Conservation (phyloP, 2,113 vertebrate genomes). For the Trematomus loennbergii region DNA sequence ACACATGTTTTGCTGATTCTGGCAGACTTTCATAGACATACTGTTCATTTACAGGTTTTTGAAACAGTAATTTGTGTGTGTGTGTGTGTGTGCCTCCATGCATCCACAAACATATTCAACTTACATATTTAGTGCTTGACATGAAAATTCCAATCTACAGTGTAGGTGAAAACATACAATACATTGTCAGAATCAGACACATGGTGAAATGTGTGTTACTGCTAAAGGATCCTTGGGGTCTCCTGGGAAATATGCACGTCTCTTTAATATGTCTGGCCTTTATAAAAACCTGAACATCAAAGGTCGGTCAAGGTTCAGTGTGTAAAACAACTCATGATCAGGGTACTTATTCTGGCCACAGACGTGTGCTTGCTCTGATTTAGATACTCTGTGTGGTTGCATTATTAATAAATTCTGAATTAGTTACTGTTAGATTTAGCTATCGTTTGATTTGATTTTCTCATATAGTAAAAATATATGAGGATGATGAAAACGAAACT, state of each 20-base stretch:
- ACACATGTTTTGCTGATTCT: constrained; percentile 50
- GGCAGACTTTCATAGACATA: constrained; percentile 50
- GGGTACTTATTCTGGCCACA: constrained; percentile 11
- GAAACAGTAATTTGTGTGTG: background rate
- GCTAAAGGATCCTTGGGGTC: constrained; percentile 42
- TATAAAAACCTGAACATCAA: constrained; percentile 63
- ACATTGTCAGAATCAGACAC: constrained; percentile 12
- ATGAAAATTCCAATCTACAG: background rate
- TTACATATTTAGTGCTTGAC: background rate
- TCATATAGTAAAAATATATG: background rate
- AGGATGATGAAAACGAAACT: background rate
- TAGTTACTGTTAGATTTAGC: background rate
- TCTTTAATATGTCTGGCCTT: constrained; percentile 65
- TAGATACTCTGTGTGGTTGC: background rate
- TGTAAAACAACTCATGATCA: constrained; percentile 48
- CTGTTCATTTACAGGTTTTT: constrained; percentile 49
- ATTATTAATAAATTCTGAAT: constrained; percentile 10
- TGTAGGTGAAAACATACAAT: background rate
- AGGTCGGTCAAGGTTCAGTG: constrained; percentile 48
- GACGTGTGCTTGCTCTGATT: background rate
- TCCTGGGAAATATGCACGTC: constrained; percentile 66
- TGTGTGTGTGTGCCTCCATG: background rate
- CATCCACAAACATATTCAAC: constrained; percentile 9
- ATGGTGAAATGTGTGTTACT: constrained; percentile 36
- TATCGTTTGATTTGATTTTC: background rate